phyloP scores from a whole-genome alignment of 1,140 invertebrate species.

The roundworm (Caenorhabditis elegans) region WBcel235 BX284605.5:4722501-4723000 shows the following conservation, averaged over 20 bases:
- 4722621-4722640: background rate
- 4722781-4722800: background rate
- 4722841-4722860: conserved; percentile 48
- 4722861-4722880: conserved; percentile 47
- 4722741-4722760: conserved; percentile 39
- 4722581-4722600: background rate
- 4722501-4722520: background rate
- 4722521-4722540: conserved; percentile 7
- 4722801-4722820: conserved; percentile 32
- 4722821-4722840: conserved; percentile 44
- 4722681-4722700: background rate
- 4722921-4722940: conserved; percentile 34
- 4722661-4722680: background rate
- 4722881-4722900: conserved; percentile 43
- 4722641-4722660: background rate
- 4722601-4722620: background rate
- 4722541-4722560: background rate
- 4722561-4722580: background rate
- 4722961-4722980: conserved; percentile 37
- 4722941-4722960: conserved; percentile 34
- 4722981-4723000: conserved; percentile 33
- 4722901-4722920: conserved; percentile 41
- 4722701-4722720: conserved; percentile 28
- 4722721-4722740: conserved; percentile 45
- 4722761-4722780: background rate